Base-by-base conservation (phyloP, 1,140 invertebrate genomes). In the Spodoptera frugiperda region DNA sequence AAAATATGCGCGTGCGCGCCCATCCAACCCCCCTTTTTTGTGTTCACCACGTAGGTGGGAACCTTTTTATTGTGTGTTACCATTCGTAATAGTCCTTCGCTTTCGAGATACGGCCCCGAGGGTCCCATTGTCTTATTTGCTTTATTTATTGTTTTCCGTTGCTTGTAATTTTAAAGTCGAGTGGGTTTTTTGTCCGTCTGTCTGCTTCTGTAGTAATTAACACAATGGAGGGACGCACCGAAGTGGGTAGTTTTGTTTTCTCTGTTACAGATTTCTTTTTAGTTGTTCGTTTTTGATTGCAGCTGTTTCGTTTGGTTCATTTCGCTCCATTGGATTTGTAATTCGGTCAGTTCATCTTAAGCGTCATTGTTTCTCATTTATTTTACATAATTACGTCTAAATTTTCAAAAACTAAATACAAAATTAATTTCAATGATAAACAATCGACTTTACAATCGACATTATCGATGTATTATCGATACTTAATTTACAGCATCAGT, bases 61-160 rank as follows among this genome's bases (percentile, higher is more conserved):
- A 76, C 76, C 78, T 78, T 81, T 84, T 76, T 79, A 77, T 84
- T 80, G 80, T 83, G 80, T 83, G 76, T 78, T 78, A 65, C 77
- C 77, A 68, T 73, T 19, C 15, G 77, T 78, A 78, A 78, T 70
- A 78, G 77, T 74, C 63, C 72, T 61, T 53, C 68, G 25, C 63
- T 39, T 39, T 46, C 21, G 14, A 77, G 57, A 76, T 70, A 75
- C 54, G 65, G 55, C 63, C 49, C 73, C 25, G 57, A 71, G 30
- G 44, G 65, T 10, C 76, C 78, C 59, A 79, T 83, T 81, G 79
- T 82, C 77, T 83, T 79, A 72, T 78, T 79, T 76, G 77, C 67
- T 67, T 82, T 82, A 82, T 82, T 76, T 78, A 77, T 78, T 65
- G 68, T 80, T 76, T 80, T 68, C 61, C 63, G 51, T 76, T 70